A percentile compares a stretch with the other conserved stretches of the same genome.
phyloP scores from a whole-genome alignment of 2,113 vertebrate genomes.

The Mustela lutreola region DNA sequence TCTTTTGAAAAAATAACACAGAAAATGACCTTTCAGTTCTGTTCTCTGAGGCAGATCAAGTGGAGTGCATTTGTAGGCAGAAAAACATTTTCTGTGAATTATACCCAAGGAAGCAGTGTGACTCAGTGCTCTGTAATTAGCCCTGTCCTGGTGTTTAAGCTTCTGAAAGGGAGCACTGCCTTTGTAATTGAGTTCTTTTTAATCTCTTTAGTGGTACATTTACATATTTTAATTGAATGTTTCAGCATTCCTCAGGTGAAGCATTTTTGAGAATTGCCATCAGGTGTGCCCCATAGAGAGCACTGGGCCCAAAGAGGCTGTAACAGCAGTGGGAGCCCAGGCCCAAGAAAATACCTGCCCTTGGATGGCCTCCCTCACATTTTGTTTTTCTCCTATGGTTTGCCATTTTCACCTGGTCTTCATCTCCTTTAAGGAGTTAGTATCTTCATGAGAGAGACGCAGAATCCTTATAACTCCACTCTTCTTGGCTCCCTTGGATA shows the following conservation, averaged over 20 bases:
- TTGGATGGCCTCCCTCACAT: background rate
- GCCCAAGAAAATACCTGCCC: background rate
- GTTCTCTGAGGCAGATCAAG: constrained; percentile 53
- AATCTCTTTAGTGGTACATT: constrained; percentile 54
- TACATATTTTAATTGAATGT: constrained; percentile 69
- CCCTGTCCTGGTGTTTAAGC: background rate
- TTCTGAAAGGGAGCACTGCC: constrained; percentile 17
- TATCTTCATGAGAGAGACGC: background rate
- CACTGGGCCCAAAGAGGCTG: accelerated
- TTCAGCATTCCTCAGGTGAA: background rate
- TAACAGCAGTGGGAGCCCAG: background rate
- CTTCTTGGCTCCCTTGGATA: background rate
- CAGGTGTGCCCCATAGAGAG: background rate
- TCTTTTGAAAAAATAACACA: background rate
- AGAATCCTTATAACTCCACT: background rate
- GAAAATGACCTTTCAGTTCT: constrained; percentile 34
- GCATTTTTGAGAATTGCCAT: background rate
- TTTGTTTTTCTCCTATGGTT: background rate
- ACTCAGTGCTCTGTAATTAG: background rate
- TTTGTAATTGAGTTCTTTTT: constrained; percentile 67
- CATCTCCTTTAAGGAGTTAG: background rate
- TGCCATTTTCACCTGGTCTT: background rate
- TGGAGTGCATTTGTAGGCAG: constrained; percentile 46
- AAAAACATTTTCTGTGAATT: constrained; percentile 46
- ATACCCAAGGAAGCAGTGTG: background rate